Evolutionary conservation across 1,140 invertebrate species (phyloP).

Genomic region (Amphibalanus amphitrite): DNA sequence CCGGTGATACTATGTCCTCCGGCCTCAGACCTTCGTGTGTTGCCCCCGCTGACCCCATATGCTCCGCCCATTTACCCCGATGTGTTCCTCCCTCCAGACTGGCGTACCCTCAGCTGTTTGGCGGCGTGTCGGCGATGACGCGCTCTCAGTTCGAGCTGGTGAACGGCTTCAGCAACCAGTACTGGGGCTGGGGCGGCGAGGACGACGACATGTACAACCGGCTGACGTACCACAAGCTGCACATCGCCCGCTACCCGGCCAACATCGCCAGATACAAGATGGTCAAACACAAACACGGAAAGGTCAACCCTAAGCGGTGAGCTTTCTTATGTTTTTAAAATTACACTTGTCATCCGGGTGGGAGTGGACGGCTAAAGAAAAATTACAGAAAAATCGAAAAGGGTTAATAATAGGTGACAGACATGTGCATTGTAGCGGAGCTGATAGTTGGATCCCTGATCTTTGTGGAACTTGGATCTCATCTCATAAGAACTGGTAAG

Average conservation of each 20-base stretch:
- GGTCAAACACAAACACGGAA: slow-evolving; percentile 49
- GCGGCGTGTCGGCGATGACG: slow-evolving; percentile 70
- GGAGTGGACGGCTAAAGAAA: slow-evolving; percentile 14
- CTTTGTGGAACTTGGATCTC: too few species aligned
- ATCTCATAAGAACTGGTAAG: too few species aligned
- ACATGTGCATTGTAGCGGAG: neutral
- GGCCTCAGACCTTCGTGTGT: too few species aligned
- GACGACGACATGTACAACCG: slow-evolving; percentile 27
- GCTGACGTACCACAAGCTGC: slow-evolving; percentile 12
- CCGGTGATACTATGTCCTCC: too few species aligned
- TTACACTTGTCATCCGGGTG: slow-evolving; percentile 22
- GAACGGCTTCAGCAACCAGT: slow-evolving; percentile 30
- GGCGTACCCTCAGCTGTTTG: slow-evolving; percentile 22
- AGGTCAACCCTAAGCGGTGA: slow-evolving; percentile 5
- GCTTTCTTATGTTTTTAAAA: slow-evolving; percentile 15
- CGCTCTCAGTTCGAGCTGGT: slow-evolving; percentile 49
- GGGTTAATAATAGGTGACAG: slow-evolving; percentile 10
- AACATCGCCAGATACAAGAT: slow-evolving; percentile 77
- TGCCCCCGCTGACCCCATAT: neutral
- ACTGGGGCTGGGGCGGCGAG: slow-evolving; percentile 31
- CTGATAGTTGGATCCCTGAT: too few species aligned
- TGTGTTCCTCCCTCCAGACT: slow-evolving; percentile 12
- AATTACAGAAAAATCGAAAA: slow-evolving; percentile 14
- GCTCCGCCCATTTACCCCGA: neutral
- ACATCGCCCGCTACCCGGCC: slow-evolving; percentile 53